Conservation (phyloP, 1,140 invertebrate species). For the Drosophila funebris region DNA sequence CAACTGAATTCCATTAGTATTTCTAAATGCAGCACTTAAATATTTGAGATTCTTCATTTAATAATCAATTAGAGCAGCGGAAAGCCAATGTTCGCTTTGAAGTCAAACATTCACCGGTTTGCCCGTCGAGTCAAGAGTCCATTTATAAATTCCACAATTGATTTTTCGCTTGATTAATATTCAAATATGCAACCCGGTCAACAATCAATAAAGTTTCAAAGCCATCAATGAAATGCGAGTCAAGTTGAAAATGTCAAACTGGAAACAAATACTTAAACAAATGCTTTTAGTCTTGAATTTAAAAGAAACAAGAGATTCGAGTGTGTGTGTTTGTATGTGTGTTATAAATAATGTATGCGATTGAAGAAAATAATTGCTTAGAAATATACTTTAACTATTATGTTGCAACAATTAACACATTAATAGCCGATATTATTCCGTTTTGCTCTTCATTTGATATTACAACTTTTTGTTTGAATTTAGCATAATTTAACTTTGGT, state of each 20-base stretch:
- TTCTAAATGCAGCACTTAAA: background rate
- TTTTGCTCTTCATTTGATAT: constrained; percentile 5
- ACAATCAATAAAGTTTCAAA: constrained; percentile 9
- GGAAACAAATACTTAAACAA: background rate
- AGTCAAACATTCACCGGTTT: background rate
- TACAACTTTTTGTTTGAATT: constrained; percentile 3
- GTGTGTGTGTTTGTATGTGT: too few species aligned
- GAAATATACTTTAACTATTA: background rate
- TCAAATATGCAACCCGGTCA: constrained; percentile 31
- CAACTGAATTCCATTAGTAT: background rate
- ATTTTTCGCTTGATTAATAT: constrained; percentile 46
- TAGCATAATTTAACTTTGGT: constrained; percentile 26
- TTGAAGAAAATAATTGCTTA: background rate
- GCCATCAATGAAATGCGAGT: background rate
- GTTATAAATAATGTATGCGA: constrained; percentile 11
- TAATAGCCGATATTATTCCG: constrained; percentile 19
- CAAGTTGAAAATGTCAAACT: constrained; percentile 4
- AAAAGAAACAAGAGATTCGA: background rate
- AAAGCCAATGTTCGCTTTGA: background rate
- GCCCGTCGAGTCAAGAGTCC: background rate
- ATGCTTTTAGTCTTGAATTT: constrained; percentile 10
- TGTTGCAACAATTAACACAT: constrained; percentile 22
- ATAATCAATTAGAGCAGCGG: background rate
- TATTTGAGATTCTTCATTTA: background rate
- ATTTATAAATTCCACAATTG: constrained; percentile 23